A percentile compares a stretch with the other conserved stretches of the same genome.
Evolutionary conservation across 2,888 invertebrate species (phyloP).

Genomic region (Aleiodes testaceus): DNA sequence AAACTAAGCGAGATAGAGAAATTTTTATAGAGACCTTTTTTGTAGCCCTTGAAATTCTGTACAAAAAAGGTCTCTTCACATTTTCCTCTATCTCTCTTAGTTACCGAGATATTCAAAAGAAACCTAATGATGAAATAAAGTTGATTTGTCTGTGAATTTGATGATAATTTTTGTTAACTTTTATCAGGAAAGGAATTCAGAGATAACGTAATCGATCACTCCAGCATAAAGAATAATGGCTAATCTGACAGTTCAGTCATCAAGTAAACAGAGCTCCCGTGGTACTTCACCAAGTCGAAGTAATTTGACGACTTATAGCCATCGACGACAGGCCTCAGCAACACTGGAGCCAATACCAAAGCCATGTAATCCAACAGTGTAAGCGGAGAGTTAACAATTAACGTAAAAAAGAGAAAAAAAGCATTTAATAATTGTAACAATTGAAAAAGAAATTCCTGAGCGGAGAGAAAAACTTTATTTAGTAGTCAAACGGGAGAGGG

Average conservation of each 20-base stretch:
- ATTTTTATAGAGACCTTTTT: too few species aligned
- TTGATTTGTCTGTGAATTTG: too few species aligned
- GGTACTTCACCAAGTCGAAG: constrained; percentile 69
- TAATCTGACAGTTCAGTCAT: constrained; percentile 68
- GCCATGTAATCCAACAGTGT: constrained; percentile 69
- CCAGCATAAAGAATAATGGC: constrained; percentile 62
- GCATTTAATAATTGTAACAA: neutral
- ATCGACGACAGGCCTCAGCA: constrained; percentile 58
- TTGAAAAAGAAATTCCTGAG: constrained; percentile 17
- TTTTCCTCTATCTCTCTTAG: too few species aligned
- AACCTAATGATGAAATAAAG: too few species aligned
- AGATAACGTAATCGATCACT: too few species aligned
- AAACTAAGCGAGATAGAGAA: too few species aligned
- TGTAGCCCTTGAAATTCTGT: too few species aligned
- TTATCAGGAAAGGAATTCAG: too few species aligned
- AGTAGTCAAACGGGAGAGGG: constrained; percentile 66
- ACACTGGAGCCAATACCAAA: constrained; percentile 65
- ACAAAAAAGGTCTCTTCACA: too few species aligned
- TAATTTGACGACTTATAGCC: constrained; percentile 57
- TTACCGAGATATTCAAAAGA: too few species aligned
- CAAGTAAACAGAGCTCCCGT: constrained; percentile 70
- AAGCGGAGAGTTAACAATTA: constrained; percentile 52
- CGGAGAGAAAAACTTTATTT: neutral
- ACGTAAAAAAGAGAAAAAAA: neutral
- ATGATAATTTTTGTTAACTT: too few species aligned